These are phyloP conservation scores for Agrilus cyanescens DNA, from an alignment of 2,888 invertebrate genomes.

Conservation along the genomic window DNA sequence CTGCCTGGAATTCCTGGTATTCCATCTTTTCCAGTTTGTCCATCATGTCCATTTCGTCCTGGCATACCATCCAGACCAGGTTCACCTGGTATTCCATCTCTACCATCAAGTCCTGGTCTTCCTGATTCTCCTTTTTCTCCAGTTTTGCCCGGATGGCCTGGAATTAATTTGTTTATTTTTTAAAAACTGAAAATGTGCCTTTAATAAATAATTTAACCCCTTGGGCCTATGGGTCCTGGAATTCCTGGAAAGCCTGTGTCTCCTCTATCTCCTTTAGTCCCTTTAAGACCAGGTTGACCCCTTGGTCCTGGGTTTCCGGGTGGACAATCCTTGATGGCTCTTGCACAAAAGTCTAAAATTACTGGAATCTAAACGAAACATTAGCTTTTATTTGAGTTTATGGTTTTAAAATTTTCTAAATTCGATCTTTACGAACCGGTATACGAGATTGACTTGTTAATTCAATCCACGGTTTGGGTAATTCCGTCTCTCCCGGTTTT, in stretches of 20 bases:
- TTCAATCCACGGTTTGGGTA: conserved; percentile 76
- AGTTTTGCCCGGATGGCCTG: conserved; percentile 27
- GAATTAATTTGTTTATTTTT: neutral
- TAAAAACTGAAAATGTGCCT: conserved; percentile 3
- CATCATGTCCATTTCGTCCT: conserved; percentile 75
- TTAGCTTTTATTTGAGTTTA: too few species aligned
- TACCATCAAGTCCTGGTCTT: conserved; percentile 65
- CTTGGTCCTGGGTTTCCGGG: conserved; percentile 38
- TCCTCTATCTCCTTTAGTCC: conserved; percentile 60
- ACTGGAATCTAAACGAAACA: too few species aligned
- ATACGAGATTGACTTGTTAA: conserved; percentile 77
- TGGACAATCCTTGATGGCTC: conserved; percentile 23
- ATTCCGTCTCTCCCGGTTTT: conserved; percentile 54
- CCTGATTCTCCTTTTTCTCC: conserved; percentile 54
- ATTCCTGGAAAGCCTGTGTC: conserved; percentile 52
- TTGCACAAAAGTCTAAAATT: too few species aligned
- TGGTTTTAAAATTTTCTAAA: too few species aligned
- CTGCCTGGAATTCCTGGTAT: conserved; percentile 59
- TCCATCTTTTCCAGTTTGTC: conserved; percentile 57
- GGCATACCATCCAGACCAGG: conserved; percentile 81
- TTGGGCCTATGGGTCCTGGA: conserved; percentile 46
- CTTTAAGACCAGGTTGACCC: conserved; percentile 52
- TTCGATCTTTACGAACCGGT: conserved; percentile 53
- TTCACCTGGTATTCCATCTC: conserved; percentile 83
- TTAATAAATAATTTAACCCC: conserved; percentile 18